Evolutionary conservation across 1,140 invertebrate species (phyloP).

Genomic region (Drosophila seguyi): DNA sequence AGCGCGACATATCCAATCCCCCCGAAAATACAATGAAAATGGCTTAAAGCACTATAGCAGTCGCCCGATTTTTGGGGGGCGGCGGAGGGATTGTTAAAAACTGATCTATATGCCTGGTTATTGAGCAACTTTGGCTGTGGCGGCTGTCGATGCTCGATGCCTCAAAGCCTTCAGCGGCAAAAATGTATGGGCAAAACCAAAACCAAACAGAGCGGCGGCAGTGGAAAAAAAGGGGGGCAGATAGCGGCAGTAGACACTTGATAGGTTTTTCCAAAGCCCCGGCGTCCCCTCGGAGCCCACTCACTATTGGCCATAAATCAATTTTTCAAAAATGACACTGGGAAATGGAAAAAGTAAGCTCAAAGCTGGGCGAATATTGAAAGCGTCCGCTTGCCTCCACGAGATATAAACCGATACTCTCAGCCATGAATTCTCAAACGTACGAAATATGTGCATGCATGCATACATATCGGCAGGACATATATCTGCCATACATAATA

Average conservation of each 20-base stretch:
- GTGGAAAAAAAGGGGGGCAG: slow-evolving; percentile 10
- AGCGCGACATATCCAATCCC: neutral
- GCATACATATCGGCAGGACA: slow-evolving; percentile 26
- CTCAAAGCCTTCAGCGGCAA: slow-evolving; percentile 60
- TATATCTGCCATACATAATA: slow-evolving; percentile 14
- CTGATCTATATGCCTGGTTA: slow-evolving; percentile 72
- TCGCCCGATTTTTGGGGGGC: slow-evolving; percentile 20
- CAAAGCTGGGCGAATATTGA: slow-evolving; percentile 76
- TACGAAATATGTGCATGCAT: slow-evolving; percentile 40
- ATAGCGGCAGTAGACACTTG: slow-evolving; percentile 70
- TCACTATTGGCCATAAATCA: slow-evolving; percentile 81
- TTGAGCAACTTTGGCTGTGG: slow-evolving; percentile 67
- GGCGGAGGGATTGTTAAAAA: slow-evolving; percentile 55
- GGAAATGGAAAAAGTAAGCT: slow-evolving; percentile 83
- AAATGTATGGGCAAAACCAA: slow-evolving; percentile 53
- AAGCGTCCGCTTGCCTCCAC: slow-evolving; percentile 49
- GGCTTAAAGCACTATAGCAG: slow-evolving; percentile 26
- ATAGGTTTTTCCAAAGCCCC: slow-evolving; percentile 63
- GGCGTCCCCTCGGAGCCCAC: slow-evolving; percentile 5
- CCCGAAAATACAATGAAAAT: slow-evolving; percentile 16
- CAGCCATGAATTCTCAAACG: slow-evolving; percentile 31
- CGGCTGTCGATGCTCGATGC: slow-evolving; percentile 43
- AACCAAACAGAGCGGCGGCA: slow-evolving; percentile 24
- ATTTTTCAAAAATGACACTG: slow-evolving; percentile 83
- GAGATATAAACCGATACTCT: slow-evolving; percentile 46